phyloP scores from a whole-genome alignment of 2,113 vertebrate genomes.

The Pseudopipra pipra region DNA sequence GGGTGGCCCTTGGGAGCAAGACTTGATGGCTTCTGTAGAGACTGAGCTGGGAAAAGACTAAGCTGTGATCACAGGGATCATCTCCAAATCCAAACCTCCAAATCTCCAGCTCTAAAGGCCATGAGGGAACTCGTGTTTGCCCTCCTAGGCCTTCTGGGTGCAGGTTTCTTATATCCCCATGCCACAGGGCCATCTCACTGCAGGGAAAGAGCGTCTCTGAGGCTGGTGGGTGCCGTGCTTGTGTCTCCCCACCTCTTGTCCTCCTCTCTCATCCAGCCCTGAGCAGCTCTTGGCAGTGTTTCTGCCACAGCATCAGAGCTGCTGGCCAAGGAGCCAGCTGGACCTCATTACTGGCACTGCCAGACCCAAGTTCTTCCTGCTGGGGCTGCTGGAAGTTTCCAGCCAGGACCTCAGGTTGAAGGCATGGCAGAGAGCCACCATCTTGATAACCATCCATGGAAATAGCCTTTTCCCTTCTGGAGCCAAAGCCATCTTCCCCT shows the following conservation, averaged over 20 bases:
- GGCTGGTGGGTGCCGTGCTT: not conserved
- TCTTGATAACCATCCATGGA: slow-evolving; percentile 5
- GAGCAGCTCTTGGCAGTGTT: not conserved
- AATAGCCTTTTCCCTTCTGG: not conserved
- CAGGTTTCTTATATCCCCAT: not conserved
- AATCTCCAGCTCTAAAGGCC: not conserved
- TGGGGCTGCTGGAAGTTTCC: slow-evolving; percentile 27
- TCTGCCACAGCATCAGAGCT: not conserved
- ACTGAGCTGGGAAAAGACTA: not conserved
- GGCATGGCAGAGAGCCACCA: slow-evolving; percentile 1
- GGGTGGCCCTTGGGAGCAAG: not conserved
- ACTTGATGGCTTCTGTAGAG: not conserved
- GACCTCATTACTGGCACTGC: not conserved
- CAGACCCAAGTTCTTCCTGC: not conserved
- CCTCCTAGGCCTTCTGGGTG: not conserved
- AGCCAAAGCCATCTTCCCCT: slow-evolving; percentile 6
- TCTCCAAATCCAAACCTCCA: not conserved
- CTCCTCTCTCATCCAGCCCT: not conserved
- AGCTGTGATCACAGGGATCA: not conserved
- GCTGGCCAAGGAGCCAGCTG: slow-evolving; percentile 32
- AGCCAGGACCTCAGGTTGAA: slow-evolving; percentile 19
- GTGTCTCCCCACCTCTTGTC: not conserved
- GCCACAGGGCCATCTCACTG: not conserved
- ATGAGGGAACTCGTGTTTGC: not conserved
- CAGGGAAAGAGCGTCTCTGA: not conserved